Evolutionary conservation across 2,797 vertebrate genomes (phyloP), one percentile per base, ranked within the genome.

Genomic region (Atherinosoma microstoma): DNA sequence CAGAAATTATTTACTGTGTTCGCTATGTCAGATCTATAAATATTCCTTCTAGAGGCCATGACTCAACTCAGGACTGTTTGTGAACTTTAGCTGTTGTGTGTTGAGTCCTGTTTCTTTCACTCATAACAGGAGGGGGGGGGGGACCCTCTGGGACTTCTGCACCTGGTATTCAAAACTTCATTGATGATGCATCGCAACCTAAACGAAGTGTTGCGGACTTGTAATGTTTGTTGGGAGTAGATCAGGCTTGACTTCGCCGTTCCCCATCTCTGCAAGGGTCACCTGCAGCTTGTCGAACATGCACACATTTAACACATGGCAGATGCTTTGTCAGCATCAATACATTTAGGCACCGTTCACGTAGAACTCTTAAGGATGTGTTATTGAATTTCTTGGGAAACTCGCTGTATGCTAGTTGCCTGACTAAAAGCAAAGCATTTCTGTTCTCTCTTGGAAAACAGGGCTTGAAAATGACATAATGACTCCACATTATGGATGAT

Each of bases 291-390:
- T 66, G 29, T 53, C 6, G 71, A 62, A 42, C 71, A 56, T 58
- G 75, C 59, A 40, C 20, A 20, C 80, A 10, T 62, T 73, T 93
- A 93, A 92, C 89, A 24, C 84, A 30, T 76, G 76, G 84, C 93
- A 94, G 91, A 93, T 93, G 91, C 90, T 92, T 89, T 89, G 92
- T 94, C 92, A 90, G 85, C 87, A 79, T 76, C 75, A 30, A 91
- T 93, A 84, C 83, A 81, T 86, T 90, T 66, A 81, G 78, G 81
- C 80, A 73, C 57, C 24, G 73, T 75, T 91, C 88, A 87, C 64
- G 45, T 16, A 58, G 60, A 45, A 54, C 64, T 56, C 70, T 75
- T 75, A 68, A 82, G 60, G 77, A 80, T 40, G 81, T 85, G 82
- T 73, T 85, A 80, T 85, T 89, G 67, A 83, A 73, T 92, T 92